phyloP scores from a whole-genome alignment of 2,888 invertebrate genomes.

The Brachyopa scutellaris region DNA sequence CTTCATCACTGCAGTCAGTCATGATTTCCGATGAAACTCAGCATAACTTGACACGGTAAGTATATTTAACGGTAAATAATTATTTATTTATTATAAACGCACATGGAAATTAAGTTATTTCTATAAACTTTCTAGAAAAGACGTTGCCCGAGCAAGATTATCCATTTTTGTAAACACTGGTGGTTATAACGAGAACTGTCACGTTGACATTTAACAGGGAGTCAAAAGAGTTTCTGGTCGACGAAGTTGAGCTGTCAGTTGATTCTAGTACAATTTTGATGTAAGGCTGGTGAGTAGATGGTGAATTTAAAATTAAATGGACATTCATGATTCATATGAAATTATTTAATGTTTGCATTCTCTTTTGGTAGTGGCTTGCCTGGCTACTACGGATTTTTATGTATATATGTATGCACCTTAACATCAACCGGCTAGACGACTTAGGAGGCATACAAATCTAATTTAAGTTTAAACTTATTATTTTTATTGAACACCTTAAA shows the following conservation, averaged over 20 bases:
- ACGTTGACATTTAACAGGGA: conserved; percentile 19
- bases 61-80: neutral
- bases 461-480: neutral
- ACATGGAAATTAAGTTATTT: conserved; percentile 29
- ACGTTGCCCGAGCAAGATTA: neutral
- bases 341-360: too few relatives aligned
- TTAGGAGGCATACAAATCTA: too few relatives aligned
- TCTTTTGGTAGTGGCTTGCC: too few relatives aligned
- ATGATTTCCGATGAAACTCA: conserved; percentile 12
- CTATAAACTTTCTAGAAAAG: conserved; percentile 31
- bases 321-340: too few relatives aligned
- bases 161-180: conserved; percentile 60
- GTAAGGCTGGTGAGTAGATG: neutral
- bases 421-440: too few relatives aligned
- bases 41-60: conserved; percentile 7
- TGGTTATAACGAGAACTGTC: conserved; percentile 17
- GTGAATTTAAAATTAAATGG: neutral
- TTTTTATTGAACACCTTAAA: conserved; percentile 28
- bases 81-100: neutral
- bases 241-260: neutral
- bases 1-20: conserved; percentile 56
- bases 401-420: too few relatives aligned
- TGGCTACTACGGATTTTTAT: too few relatives aligned
- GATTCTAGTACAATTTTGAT: conserved; percentile 2
- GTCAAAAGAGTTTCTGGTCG: neutral